These are phyloP conservation scores for Chaetoderma sp. DNA, from an alignment of 2,888 invertebrate species.

Conservation along the genomic window DNA sequence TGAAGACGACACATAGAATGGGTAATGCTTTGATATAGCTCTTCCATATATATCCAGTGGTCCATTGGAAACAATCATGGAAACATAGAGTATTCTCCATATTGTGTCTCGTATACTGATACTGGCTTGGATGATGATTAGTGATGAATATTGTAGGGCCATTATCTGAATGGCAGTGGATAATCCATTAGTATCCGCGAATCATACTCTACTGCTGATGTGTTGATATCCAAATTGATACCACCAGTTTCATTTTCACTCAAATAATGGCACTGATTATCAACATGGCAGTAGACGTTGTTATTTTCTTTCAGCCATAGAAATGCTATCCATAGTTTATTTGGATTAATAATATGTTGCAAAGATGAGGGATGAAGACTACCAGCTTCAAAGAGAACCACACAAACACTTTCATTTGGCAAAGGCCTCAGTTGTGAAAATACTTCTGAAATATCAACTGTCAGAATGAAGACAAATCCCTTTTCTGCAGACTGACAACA, in stretches of 20 bases:
- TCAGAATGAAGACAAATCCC: background rate
- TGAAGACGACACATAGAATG: background rate
- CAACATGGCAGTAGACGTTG: background rate
- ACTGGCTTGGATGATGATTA: background rate
- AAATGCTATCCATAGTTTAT: background rate
- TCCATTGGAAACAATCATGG: conserved; percentile 18
- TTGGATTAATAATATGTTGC: background rate
- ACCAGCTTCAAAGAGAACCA: too few relatives aligned
- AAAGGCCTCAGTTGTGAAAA: background rate
- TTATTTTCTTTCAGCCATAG: background rate
- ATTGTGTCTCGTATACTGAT: conserved; percentile 3
- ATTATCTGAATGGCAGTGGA: background rate
- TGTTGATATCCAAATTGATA: background rate
- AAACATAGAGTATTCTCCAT: conserved; percentile 20
- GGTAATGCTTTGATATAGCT: background rate
- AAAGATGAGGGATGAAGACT: background rate
- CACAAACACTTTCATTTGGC: too few relatives aligned
- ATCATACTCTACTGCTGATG: background rate
- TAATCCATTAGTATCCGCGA: background rate
- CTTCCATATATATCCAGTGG: background rate
- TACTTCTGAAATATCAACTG: background rate
- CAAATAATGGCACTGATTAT: background rate
- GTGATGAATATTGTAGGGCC: too few relatives aligned
- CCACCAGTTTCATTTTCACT: background rate
- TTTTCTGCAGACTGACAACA: background rate